Evolutionary conservation across 1,140 invertebrate species (phyloP).

Genomic region (Pseudoatta argentina): DNA sequence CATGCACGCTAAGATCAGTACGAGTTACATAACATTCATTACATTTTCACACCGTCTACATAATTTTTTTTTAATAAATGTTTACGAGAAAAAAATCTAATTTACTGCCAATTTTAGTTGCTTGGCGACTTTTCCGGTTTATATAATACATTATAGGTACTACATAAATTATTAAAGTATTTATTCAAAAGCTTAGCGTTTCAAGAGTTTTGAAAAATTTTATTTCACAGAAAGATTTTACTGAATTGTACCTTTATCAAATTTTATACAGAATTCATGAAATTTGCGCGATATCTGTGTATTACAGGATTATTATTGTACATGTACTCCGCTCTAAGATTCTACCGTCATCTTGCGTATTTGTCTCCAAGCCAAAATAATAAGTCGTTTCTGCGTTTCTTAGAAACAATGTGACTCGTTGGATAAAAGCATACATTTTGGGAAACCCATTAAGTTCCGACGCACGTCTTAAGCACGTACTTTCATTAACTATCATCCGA

Average conservation of each 20-base stretch:
- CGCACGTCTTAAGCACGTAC: constrained; percentile 26
- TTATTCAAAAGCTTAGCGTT: background rate
- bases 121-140: background rate
- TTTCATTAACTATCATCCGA: constrained; percentile 49
- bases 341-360: background rate
- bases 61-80: background rate
- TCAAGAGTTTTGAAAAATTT: background rate
- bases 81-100: background rate
- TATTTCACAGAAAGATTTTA: background rate
- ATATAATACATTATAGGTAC: background rate
- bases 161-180: background rate
- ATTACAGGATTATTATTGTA: background rate
- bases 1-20: background rate
- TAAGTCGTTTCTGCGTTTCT: constrained; percentile 12
- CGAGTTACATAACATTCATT: background rate
- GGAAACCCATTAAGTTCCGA: constrained; percentile 23
- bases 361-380: constrained; percentile 21
- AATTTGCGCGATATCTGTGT: background rate
- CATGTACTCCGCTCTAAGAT: background rate
- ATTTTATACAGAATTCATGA: background rate
- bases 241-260: background rate
- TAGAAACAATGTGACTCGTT: constrained; percentile 6
- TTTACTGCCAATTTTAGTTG: background rate
- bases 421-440: background rate
- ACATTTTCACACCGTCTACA: background rate